Conservation (phyloP, 2,113 vertebrate genomes). For the Anarrhichthys ocellatus region DNA sequence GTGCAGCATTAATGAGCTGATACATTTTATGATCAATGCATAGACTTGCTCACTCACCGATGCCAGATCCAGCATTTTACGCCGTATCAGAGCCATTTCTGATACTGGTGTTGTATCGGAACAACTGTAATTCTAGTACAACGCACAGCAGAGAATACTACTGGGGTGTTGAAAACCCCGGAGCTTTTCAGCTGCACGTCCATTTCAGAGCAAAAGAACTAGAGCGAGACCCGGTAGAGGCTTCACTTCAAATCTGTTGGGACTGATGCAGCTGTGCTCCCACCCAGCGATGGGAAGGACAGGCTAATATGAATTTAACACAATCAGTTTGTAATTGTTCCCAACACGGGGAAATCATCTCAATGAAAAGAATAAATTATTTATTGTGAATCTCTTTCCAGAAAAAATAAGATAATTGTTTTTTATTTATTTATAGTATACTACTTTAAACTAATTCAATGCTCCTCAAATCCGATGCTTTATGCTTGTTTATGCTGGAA, state of each 20-base stretch:
- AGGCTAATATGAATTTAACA: neutral
- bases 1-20: no score
- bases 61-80: no score
- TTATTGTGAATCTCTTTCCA: neutral
- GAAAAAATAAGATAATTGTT: neutral
- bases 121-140: no score
- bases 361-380: slow-evolving; percentile 10
- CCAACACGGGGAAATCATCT: neutral
- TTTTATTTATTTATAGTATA: neutral
- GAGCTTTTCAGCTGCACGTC: neutral
- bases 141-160: no score
- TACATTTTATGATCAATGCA: no score
- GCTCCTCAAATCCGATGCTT: neutral
- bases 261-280: slow-evolving; percentile 5
- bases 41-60: no score
- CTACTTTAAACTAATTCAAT: neutral
- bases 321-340: neutral
- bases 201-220: neutral
- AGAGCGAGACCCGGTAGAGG: neutral
- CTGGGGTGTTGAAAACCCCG: neutral
- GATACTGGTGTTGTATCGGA: no score
- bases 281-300: neutral
- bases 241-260: slow-evolving; percentile 5
- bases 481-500: neutral
- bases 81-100: no score